phyloP scores from a whole-genome alignment of 2,888 invertebrate species.

The Mythimna ferrago region DNA sequence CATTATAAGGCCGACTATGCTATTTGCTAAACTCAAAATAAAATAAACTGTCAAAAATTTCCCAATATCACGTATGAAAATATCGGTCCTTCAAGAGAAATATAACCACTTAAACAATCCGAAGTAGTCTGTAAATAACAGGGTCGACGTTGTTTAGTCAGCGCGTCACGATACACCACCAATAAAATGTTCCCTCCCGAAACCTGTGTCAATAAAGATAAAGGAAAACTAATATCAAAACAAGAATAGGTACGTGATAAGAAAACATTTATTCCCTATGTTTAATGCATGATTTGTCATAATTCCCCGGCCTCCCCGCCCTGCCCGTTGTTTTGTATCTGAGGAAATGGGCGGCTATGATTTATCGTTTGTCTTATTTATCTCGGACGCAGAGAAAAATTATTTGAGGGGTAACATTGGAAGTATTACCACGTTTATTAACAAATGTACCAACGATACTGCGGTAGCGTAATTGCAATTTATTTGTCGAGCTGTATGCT shows the following conservation, averaged over 20 bases:
- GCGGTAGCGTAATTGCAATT: constrained; percentile 74
- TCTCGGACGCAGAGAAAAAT: constrained; percentile 84
- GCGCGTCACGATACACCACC: constrained; percentile 79
- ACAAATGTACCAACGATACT: constrained; percentile 79
- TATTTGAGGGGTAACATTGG: constrained; percentile 79
- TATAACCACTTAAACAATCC: constrained; percentile 42
- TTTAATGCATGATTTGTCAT: constrained; percentile 91
- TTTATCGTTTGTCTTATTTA: constrained; percentile 89
- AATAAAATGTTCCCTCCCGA: constrained; percentile 85
- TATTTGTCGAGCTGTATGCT: constrained; percentile 57
- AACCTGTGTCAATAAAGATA: constrained; percentile 91
- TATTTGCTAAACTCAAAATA: no score
- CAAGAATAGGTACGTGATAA: constrained; percentile 91
- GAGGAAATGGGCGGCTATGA: constrained; percentile 88
- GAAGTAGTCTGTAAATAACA: constrained; percentile 56
- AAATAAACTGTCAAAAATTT: constrained; percentile 5
- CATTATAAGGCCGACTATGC: no score
- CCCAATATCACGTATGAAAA: constrained; percentile 7
- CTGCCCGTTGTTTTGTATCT: constrained; percentile 87
- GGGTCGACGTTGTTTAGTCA: constrained; percentile 68
- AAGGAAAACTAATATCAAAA: constrained; percentile 90
- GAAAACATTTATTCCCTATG: constrained; percentile 91
- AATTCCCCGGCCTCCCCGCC: constrained; percentile 87
- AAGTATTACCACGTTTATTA: constrained; percentile 83
- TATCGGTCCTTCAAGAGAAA: constrained; percentile 33